A percentile compares a stretch with the other conserved stretches of the same genome.
These are phyloP conservation scores for Nothocercus nigrocapillus DNA, from an alignment of 2,113 vertebrate genomes.

Conservation along the genomic window DNA sequence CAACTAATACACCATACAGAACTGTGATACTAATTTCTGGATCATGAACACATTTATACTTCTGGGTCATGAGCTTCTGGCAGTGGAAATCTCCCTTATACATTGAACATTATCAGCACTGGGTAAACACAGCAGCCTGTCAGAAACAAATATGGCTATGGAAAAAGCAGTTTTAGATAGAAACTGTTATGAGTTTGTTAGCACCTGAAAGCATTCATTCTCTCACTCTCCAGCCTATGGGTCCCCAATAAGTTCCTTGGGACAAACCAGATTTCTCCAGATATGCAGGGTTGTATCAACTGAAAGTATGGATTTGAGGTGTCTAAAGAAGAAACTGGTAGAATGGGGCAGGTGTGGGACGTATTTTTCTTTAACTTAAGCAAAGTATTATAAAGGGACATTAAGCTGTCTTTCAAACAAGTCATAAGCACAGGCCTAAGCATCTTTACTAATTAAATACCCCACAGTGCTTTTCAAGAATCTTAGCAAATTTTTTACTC, in stretches of 20 bases:
- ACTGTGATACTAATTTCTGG: background rate
- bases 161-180: background rate
- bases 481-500: slow-evolving; percentile 49
- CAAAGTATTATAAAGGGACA: background rate
- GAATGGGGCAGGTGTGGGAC: background rate
- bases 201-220: background rate
- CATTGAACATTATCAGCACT: background rate
- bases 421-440: slow-evolving; percentile 39
- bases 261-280: background rate
- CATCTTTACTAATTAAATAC: slow-evolving; percentile 46
- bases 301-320: background rate
- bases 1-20: background rate
- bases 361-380: background rate
- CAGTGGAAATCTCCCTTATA: background rate
- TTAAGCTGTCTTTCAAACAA: slow-evolving; percentile 7
- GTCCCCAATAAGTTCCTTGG: background rate
- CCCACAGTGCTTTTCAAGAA: slow-evolving; percentile 59
- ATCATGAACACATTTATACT: background rate
- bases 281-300: background rate
- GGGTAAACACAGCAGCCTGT: background rate
- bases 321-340: background rate
- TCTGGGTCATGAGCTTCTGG: background rate
- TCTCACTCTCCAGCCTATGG: background rate
- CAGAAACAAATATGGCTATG: background rate
- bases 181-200: background rate